Percentiles rank a stretch among this genome's conserved stretches.
Conservation (phyloP, 2,797 vertebrate genomes). For the Capromys pilorides region DNA sequence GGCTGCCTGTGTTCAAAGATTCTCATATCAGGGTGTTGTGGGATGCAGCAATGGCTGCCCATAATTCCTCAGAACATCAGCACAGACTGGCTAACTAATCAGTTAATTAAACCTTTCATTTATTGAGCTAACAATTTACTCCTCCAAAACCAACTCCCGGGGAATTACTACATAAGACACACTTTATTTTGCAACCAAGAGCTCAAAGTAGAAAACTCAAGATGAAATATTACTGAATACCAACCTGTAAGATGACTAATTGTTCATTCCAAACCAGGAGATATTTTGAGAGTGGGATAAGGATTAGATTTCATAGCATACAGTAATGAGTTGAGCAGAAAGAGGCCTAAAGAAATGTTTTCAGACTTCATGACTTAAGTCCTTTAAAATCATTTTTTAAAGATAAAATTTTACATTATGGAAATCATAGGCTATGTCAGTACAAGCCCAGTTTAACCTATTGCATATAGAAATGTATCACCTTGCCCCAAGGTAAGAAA, state of each 20-base stretch:
- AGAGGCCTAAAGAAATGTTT: slow-evolving; percentile 44
- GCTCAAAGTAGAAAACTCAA: background rate
- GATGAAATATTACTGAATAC: background rate
- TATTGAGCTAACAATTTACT: background rate
- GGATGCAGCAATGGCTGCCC: rapidly evolving
- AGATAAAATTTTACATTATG: slow-evolving; percentile 71
- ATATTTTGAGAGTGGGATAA: background rate
- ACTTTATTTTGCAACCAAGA: background rate
- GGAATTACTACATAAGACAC: background rate
- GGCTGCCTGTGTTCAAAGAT: background rate
- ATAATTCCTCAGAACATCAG: background rate
- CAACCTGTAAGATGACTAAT: slow-evolving; percentile 21
- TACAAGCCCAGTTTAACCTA: slow-evolving; percentile 58
- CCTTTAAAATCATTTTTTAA: slow-evolving; percentile 52
- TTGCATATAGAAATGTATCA: slow-evolving; percentile 31
- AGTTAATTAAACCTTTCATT: background rate
- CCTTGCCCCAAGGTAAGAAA: slow-evolving; percentile 68
- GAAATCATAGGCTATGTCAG: slow-evolving; percentile 57
- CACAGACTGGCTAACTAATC: background rate
- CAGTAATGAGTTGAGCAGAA: slow-evolving; percentile 56
- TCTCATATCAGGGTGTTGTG: too few relatives aligned
- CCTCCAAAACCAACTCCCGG: background rate
- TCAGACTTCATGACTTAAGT: slow-evolving; percentile 59
- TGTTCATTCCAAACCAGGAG: slow-evolving; percentile 35
- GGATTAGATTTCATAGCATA: slow-evolving; percentile 19